Conservation (phyloP, 2,888 invertebrate species). For the Diaprepes abbreviatus region DNA sequence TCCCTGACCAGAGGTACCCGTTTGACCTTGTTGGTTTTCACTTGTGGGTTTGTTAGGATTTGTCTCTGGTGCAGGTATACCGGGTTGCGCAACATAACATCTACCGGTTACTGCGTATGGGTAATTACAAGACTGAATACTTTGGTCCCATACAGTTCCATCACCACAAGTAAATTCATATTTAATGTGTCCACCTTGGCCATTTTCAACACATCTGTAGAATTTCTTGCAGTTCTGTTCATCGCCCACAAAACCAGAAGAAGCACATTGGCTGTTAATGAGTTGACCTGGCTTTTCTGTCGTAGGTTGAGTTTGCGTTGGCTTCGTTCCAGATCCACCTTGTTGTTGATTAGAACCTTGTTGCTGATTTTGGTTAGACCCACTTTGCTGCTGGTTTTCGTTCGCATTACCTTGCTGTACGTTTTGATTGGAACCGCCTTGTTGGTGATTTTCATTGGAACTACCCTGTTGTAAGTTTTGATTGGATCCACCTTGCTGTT, state of each 20-base stretch:
- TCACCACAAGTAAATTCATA: constrained; percentile 82
- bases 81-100: constrained; percentile 47
- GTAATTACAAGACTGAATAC: constrained; percentile 79
- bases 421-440: constrained; percentile 24
- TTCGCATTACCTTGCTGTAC: constrained; percentile 41
- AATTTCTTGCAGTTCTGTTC: constrained; percentile 78
- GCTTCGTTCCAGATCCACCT: constrained; percentile 30
- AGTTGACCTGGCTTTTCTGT: constrained; percentile 50
- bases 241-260: constrained; percentile 81
- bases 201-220: constrained; percentile 80
- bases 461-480: constrained; percentile 32
- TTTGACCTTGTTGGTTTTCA: not conserved
- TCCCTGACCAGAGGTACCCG: not conserved
- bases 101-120: constrained; percentile 71
- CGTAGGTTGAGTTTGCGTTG: constrained; percentile 20
- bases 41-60: too few species aligned
- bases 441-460: constrained; percentile 27
- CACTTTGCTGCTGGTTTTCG: constrained; percentile 48
- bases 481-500: constrained; percentile 42
- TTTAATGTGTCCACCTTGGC: constrained; percentile 73
- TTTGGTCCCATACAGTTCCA: constrained; percentile 84
- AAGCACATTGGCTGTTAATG: constrained; percentile 57
- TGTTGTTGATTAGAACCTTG: constrained; percentile 31
- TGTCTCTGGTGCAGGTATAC: not conserved
- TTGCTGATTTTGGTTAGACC: constrained; percentile 44